Evolutionary conservation across 1,140 invertebrate genomes (phyloP).

Genomic region (Andricus grossulariae): DNA sequence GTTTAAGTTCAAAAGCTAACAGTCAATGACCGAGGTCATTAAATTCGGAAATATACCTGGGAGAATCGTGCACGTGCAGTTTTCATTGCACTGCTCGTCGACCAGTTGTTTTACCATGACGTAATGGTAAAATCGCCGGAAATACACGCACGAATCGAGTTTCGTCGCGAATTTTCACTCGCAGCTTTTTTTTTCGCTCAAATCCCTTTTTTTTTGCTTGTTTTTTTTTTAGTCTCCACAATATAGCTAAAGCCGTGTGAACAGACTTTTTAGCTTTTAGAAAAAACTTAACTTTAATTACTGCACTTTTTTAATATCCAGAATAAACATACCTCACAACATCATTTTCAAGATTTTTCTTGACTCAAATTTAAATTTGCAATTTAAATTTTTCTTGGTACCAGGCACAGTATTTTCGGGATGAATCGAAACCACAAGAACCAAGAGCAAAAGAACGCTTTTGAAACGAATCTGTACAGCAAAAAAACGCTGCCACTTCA

Average conservation of each 20-base stretch:
- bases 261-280: background rate
- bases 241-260: background rate
- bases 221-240: background rate
- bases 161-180: conserved; percentile 5
- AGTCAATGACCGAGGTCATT: conserved; percentile 5
- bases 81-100: background rate
- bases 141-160: conserved; percentile 9
- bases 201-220: background rate
- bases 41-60: conserved; percentile 23
- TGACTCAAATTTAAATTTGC: background rate
- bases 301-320: too few species aligned
- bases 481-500: conserved; percentile 17
- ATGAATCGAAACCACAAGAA: background rate
- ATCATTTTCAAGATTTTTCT: background rate
- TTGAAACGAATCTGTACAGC: conserved; percentile 10
- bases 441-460: background rate
- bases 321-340: too few species aligned
- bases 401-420: background rate
- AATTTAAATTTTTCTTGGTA: background rate
- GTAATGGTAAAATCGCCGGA: conserved; percentile 7
- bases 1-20: conserved; percentile 28
- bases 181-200: background rate
- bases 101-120: conserved; percentile 14
- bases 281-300: background rate
- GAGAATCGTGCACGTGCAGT: conserved; percentile 1